A percentile compares a stretch with the other conserved stretches of the same genome.
Conservation (phyloP, 2,888 invertebrate species). For the Schizotus pectinicornis region DNA sequence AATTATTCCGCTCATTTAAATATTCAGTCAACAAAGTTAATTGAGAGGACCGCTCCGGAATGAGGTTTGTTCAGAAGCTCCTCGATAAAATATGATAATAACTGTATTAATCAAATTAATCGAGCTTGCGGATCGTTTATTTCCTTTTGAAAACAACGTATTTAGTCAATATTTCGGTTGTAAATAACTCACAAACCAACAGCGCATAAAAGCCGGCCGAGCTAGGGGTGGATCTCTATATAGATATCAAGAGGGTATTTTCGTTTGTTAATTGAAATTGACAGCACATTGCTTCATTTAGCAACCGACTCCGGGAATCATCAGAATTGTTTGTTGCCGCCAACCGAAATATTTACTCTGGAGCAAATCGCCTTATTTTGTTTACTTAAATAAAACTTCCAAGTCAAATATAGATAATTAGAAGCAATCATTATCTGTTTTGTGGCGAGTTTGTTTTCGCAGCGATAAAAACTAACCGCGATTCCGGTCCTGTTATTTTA, state of each 20-base stretch:
- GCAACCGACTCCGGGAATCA: neutral
- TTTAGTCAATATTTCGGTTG: conserved; percentile 18
- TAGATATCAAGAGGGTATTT: conserved; percentile 14
- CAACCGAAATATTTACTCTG: neutral
- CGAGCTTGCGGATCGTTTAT: too few relatives aligned
- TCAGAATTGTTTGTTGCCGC: too few relatives aligned
- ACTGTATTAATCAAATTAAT: too few relatives aligned
- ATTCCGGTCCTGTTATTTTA: conserved; percentile 20
- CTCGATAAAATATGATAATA: too few relatives aligned
- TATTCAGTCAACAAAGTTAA: too few relatives aligned
- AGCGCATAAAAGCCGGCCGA: conserved; percentile 3
- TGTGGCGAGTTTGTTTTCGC: conserved; percentile 21
- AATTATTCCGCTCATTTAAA: too few relatives aligned
- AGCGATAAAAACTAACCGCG: conserved; percentile 20
- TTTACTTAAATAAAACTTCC: too few relatives aligned
- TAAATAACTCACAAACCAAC: conserved; percentile 8
- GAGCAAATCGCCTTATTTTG: too few relatives aligned
- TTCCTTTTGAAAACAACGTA: neutral
- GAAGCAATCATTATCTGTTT: conserved; percentile 12
- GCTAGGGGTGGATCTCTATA: conserved; percentile 12
- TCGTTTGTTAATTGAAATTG: conserved; percentile 17
- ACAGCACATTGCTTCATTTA: conserved; percentile 18
- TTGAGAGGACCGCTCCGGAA: too few relatives aligned
- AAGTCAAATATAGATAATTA: too few relatives aligned
- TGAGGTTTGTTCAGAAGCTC: too few relatives aligned